Percentiles rank a stretch among this genome's conserved stretches.
Conservation (phyloP, 2,797 vertebrate genomes). For the Coregonus suidteri region DNA sequence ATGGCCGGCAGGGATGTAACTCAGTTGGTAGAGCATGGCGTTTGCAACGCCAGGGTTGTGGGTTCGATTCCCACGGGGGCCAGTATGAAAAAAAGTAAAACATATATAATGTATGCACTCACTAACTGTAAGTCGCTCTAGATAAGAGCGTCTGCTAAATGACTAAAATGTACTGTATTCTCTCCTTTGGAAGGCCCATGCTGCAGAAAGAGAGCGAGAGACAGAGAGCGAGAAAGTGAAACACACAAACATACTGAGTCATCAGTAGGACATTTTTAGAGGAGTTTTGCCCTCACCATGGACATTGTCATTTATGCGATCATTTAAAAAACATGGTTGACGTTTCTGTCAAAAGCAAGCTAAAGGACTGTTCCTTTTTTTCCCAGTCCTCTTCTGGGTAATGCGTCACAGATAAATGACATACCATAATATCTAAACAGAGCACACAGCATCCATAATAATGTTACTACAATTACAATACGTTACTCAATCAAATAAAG, state of each 20-base stretch:
- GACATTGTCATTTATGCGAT: constrained; percentile 61
- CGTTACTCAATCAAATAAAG: not conserved
- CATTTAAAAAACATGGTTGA: constrained; percentile 3
- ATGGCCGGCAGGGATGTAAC: no score
- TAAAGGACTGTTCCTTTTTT: not conserved
- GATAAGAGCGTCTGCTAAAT: no score
- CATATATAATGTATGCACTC: no score
- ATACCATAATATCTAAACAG: no score
- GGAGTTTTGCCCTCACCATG: constrained; percentile 63
- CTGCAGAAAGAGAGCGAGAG: constrained; percentile 43
- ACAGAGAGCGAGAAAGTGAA: constrained; percentile 46
- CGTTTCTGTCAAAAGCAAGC: not conserved
- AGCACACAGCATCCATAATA: no score
- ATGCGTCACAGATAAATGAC: no score
- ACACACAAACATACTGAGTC: constrained; percentile 63
- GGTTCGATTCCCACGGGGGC: no score
- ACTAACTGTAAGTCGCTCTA: no score
- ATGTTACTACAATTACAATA: no score
- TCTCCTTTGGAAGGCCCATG: constrained; percentile 49
- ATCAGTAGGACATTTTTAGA: constrained; percentile 56
- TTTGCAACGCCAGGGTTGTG: no score
- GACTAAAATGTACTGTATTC: not conserved
- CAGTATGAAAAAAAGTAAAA: no score
- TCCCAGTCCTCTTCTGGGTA: not conserved
- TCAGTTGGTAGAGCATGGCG: no score